Evolutionary conservation across 2,113 vertebrate species (phyloP).

Genomic region (Rhynchopsitta pachyrhyncha): DNA sequence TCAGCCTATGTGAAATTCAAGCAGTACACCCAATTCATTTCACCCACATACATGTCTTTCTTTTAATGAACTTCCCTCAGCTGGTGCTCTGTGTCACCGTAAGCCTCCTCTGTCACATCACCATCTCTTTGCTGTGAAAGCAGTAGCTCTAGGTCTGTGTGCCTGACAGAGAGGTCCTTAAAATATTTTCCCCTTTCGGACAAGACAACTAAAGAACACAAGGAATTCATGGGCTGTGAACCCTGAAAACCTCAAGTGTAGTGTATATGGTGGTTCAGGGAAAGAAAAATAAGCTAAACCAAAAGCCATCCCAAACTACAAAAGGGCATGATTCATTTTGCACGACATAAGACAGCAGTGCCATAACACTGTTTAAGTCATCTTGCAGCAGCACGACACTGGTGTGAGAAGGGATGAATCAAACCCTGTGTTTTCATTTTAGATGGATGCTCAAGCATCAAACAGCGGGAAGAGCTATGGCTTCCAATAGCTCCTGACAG

Average conservation of each 20-base stretch:
- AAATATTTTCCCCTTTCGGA: not conserved
- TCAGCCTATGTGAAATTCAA: not conserved
- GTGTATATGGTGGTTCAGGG: accelerated
- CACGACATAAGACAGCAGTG: not conserved
- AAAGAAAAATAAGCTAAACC: not conserved
- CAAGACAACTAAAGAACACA: not conserved
- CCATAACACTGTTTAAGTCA: not conserved
- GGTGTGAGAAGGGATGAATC: not conserved
- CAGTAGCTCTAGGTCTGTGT: not conserved
- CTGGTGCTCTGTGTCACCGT: not conserved
- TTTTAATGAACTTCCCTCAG: not conserved
- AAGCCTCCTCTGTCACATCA: not conserved
- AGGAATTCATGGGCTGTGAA: not conserved
- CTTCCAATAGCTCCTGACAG: not conserved
- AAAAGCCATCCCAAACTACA: not conserved
- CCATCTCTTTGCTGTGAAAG: not conserved
- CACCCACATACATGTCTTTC: not conserved
- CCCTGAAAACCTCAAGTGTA: not conserved
- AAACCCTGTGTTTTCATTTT: not conserved
- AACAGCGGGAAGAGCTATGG: not conserved
- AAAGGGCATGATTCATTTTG: not conserved
- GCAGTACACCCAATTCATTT: not conserved
- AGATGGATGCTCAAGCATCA: not conserved
- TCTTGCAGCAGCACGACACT: not conserved
- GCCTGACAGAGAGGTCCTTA: not conserved